phyloP scores from a whole-genome alignment of 2,797 vertebrate species.

The Lacerta bilineata region DNA sequence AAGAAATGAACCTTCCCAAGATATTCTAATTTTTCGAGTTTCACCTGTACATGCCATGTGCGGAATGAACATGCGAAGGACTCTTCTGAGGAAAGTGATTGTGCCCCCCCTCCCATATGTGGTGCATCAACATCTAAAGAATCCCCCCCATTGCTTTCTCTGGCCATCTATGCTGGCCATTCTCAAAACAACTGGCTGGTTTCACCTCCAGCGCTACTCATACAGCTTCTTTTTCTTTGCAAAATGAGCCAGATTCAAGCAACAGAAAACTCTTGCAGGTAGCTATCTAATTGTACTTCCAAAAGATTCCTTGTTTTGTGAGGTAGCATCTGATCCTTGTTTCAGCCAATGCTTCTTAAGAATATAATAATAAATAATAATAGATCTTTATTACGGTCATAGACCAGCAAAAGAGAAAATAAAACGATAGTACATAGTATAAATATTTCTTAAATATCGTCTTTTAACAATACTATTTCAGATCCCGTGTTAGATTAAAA shows the following conservation, averaged over 20 bases:
- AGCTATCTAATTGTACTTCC: constrained; percentile 75
- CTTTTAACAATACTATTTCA: too few relatives aligned
- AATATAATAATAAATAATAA: too few relatives aligned
- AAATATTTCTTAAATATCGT: too few relatives aligned
- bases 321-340: constrained; percentile 70
- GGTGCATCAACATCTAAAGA: constrained; percentile 64
- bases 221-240: constrained; percentile 65
- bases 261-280: constrained; percentile 72
- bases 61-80: not conserved
- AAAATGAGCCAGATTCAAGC: constrained; percentile 66
- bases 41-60: too few relatives aligned
- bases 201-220: constrained; percentile 64
- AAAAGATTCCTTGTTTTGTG: constrained; percentile 71
- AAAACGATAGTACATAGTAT: too few relatives aligned
- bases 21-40: too few relatives aligned
- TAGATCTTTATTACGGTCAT: too few relatives aligned
- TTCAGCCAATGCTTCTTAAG: constrained; percentile 70
- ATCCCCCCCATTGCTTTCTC: constrained; percentile 49
- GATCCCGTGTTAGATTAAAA: too few relatives aligned
- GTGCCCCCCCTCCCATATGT: not conserved
- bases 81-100: not conserved
- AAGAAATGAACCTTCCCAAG: too few relatives aligned
- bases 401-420: too few relatives aligned
- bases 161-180: constrained; percentile 61
- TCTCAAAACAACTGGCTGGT: constrained; percentile 63